Evolutionary conservation across 1,140 invertebrate genomes (phyloP), one percentile per base, ranked within the genome.

Genomic region (Teleogryllus occipitalis): DNA sequence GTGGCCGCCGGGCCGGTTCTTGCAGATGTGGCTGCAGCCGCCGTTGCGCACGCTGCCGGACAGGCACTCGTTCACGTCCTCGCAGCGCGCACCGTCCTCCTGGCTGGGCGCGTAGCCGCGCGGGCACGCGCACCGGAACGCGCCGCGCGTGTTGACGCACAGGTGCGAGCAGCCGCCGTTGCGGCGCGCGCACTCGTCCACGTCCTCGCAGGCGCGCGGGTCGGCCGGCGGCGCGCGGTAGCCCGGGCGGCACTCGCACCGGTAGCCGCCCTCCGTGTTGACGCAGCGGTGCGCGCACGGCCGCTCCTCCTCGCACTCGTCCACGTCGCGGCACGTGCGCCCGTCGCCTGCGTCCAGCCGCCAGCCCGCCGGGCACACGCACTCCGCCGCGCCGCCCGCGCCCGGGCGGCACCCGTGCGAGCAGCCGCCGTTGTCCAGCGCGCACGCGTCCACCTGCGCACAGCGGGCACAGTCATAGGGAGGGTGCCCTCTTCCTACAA

Each of bases 121-220:
- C 7, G 88, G 87, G 82, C 89, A 90, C 47, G 84, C 82, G 80
- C 89, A 90, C 46, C 83, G 82, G 79, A 87, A 89, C 8, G 84
- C 86, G 6, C 88, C 88, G 27, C 88, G 82, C 7, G 86, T 89
- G 82, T 90, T 90, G 7, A 88, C 78, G 80, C 89, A 90, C 7
- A 84, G 82, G 39, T 84, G 83, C 0, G 82, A 82, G 73, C 89
- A 89, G 48, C 89, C 85, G 90, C 87, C 85, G 84, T 8, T 82
- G 82, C 91, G 92, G 49, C 86, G 84, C 0, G 87, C 86, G 83
- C 94, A 96, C 85, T 96, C 94, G 85, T 96, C 91, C 54, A 95
- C 88, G 84, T 96, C 95, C 82, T 87, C 46, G 80, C 81, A 81
- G 75, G 81, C 82, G 7, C 22, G 12, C 14, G 47, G 14, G 22